Evolutionary conservation across 2,888 invertebrate species (phyloP).

Genomic region (Drosophila greeni): DNA sequence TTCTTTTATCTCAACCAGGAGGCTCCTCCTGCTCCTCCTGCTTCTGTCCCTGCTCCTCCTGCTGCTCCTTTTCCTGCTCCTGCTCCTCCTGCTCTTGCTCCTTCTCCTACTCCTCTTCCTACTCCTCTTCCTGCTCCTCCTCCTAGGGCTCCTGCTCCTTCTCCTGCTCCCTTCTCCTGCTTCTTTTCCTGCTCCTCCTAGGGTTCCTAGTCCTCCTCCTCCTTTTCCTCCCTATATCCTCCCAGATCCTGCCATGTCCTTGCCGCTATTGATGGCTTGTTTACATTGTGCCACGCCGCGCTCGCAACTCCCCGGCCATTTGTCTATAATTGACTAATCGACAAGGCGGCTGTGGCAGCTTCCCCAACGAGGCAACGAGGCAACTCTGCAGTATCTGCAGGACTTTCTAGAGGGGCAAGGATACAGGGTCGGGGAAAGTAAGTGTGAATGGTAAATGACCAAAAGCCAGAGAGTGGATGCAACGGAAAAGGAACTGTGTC

Average conservation of each 20-base stretch:
- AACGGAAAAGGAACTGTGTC: conserved; percentile 32
- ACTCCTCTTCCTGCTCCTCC: too few relatives aligned
- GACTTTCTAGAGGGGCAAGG: background rate
- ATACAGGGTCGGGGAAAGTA: too few relatives aligned
- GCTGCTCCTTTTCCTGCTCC: too few relatives aligned
- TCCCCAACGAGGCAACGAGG: background rate
- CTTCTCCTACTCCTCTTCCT: background rate
- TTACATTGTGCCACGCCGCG: conserved; percentile 62
- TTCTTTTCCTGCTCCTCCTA: background rate
- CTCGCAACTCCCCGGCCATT: conserved; percentile 63
- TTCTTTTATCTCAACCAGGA: conserved; percentile 64
- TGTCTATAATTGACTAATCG: conserved; percentile 72
- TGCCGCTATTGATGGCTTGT: conserved; percentile 67
- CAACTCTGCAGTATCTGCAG: conserved; percentile 23
- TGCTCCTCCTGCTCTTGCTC: too few relatives aligned
- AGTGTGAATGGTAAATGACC: conserved; percentile 11
- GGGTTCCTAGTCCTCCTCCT: too few relatives aligned
- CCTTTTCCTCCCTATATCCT: conserved; percentile 1
- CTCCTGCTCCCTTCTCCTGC: background rate
- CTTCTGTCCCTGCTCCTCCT: background rate
- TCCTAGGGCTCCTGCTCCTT: too few relatives aligned
- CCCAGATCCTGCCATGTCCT: conserved; percentile 1
- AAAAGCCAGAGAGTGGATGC: conserved; percentile 13
- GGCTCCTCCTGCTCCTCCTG: conserved; percentile 1
- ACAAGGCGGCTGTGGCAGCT: conserved; percentile 57